These are phyloP conservation scores for Hermodice carunculata DNA, from an alignment of 2,888 invertebrate genomes.

Conservation along the genomic window DNA sequence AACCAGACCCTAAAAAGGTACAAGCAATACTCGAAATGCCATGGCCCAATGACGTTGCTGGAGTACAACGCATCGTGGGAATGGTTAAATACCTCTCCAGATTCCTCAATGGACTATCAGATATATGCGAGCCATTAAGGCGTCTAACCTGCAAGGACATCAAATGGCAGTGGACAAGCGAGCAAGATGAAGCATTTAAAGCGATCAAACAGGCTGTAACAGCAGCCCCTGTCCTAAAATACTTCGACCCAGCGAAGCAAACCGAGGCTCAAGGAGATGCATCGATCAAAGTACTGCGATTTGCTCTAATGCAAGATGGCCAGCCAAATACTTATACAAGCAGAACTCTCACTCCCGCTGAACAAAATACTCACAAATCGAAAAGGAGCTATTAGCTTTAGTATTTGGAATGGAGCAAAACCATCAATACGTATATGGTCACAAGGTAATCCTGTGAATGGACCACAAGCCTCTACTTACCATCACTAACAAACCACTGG, in stretches of 20 bases:
- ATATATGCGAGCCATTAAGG: background rate
- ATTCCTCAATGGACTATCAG: background rate
- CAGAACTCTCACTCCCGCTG: conserved; percentile 64
- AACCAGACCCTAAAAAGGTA: too few species aligned
- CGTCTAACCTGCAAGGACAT: background rate
- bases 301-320: conserved; percentile 49
- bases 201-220: conserved; percentile 1
- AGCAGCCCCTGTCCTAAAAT: conserved; percentile 11
- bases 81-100: conserved; percentile 9
- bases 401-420: conserved; percentile 65
- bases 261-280: conserved; percentile 12
- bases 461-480: conserved; percentile 67
- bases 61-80: conserved; percentile 29
- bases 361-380: conserved; percentile 59
- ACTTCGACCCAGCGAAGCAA: background rate
- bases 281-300: conserved; percentile 20
- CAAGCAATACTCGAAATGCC: too few species aligned
- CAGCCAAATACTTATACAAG: conserved; percentile 65
- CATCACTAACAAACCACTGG: conserved; percentile 57
- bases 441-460: conserved; percentile 60
- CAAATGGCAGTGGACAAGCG: conserved; percentile 5
- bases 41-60: conserved; percentile 27
- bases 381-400: conserved; percentile 62
- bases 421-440: conserved; percentile 63
- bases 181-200: conserved; percentile 3